These are phyloP conservation scores for Mycalesis mineus DNA, from an alignment of 2,888 invertebrate species.

Conservation along the genomic window DNA sequence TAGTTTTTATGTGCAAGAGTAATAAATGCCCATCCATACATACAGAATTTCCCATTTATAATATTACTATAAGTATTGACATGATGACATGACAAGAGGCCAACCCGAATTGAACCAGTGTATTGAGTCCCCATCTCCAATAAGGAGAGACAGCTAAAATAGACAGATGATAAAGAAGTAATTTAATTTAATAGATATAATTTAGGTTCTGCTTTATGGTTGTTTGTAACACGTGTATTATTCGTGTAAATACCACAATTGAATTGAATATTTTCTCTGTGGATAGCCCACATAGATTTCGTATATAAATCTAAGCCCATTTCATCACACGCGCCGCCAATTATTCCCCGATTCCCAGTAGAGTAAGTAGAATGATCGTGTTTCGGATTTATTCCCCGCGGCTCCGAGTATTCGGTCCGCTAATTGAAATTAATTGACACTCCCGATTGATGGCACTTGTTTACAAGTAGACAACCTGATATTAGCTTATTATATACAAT, in stretches of 20 bases:
- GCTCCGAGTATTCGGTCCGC: slow-evolving; percentile 23
- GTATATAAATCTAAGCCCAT: background rate
- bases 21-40: too few relatives aligned
- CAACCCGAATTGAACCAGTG: too few relatives aligned
- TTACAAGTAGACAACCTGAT: slow-evolving; percentile 3
- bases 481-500: too few relatives aligned
- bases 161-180: too few relatives aligned
- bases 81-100: too few relatives aligned
- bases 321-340: background rate
- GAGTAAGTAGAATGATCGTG: slow-evolving; percentile 13
- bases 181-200: too few relatives aligned
- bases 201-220: background rate
- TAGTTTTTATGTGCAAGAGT: too few relatives aligned
- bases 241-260: too few relatives aligned
- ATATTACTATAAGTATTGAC: too few relatives aligned
- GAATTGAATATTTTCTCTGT: background rate
- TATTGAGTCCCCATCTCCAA: too few relatives aligned
- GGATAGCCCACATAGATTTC: background rate
- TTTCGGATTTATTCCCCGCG: slow-evolving; percentile 19
- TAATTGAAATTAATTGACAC: slow-evolving; percentile 28
- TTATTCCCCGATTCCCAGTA: background rate
- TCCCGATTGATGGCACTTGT: slow-evolving; percentile 21
- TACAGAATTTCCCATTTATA: too few relatives aligned
- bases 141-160: too few relatives aligned
- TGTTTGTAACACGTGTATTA: background rate